These are phyloP conservation scores for Drosophila leontia DNA, from an alignment of 1,140 invertebrate species.

Conservation along the genomic window DNA sequence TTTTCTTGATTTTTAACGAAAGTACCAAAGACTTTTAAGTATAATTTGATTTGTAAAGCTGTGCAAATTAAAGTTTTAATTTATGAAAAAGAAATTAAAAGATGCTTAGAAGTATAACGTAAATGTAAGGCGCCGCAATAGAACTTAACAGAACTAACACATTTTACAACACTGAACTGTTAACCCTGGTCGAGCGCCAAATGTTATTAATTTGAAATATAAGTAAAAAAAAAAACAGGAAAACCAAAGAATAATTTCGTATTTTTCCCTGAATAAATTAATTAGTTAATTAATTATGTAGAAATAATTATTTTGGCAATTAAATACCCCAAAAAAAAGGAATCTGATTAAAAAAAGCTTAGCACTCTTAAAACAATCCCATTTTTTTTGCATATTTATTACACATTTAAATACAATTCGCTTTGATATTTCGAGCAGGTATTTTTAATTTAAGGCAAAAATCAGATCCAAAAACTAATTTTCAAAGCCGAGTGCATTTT, in stretches of 20 bases:
- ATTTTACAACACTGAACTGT: background rate
- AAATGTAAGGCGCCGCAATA: background rate
- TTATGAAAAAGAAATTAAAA: no score
- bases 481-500: constrained; percentile 52
- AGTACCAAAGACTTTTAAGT: no score
- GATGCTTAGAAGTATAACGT: no score
- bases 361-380: background rate
- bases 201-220: background rate
- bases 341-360: constrained; percentile 3
- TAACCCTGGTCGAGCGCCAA: background rate
- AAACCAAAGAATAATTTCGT: background rate
- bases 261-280: background rate
- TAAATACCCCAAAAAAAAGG: no score
- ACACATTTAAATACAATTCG: constrained; percentile 54
- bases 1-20: background rate
- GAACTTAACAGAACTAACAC: background rate
- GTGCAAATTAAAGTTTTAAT: no score
- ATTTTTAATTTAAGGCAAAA: constrained; percentile 54
- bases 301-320: no score
- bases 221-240: background rate
- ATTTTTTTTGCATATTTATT: constrained; percentile 46
- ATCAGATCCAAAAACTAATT: constrained; percentile 27
- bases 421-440: constrained; percentile 61
- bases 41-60: background rate
- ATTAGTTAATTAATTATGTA: no score